These are phyloP conservation scores for Drosophila pullipes DNA, from an alignment of 2,888 invertebrate species.

Conservation along the genomic window DNA sequence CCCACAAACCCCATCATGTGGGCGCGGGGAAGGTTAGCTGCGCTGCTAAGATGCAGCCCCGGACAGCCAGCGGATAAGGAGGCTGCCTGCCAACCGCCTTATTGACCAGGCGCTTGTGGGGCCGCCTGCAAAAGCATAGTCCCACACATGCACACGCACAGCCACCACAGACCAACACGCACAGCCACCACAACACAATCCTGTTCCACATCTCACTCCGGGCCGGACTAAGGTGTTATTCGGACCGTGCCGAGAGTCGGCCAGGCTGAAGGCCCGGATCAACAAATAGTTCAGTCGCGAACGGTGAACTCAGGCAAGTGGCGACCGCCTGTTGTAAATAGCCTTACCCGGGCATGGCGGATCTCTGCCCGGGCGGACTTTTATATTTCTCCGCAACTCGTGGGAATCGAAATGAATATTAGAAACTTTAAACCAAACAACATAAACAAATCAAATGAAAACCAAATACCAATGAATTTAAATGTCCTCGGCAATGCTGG, in stretches of 20 bases:
- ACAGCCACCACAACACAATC: neutral
- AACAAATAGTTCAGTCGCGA: constrained; percentile 56
- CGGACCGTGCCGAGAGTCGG: constrained; percentile 56
- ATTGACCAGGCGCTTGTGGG: constrained; percentile 55
- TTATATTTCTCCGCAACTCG: constrained; percentile 46
- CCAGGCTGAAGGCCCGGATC: constrained; percentile 56
- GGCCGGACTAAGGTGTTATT: constrained; percentile 53
- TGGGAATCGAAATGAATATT: constrained; percentile 46
- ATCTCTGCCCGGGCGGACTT: constrained; percentile 60
- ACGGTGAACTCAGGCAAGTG: constrained; percentile 56
- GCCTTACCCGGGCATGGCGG: constrained; percentile 53
- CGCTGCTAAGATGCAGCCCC: constrained; percentile 49
- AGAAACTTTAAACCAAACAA: constrained; percentile 26
- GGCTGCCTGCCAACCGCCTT: constrained; percentile 9
- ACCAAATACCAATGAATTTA: neutral
- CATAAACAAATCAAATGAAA: neutral
- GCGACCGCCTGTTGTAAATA: constrained; percentile 46
- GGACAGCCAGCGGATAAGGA: constrained; percentile 55
- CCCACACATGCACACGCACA: constrained; percentile 22
- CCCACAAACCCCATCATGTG: neutral
- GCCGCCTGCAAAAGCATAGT: constrained; percentile 39
- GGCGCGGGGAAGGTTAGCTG: constrained; percentile 40
- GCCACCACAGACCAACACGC: neutral
- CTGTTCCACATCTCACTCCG: constrained; percentile 40
- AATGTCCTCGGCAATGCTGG: neutral